Conservation (phyloP, 2,888 invertebrate species). For the Melipona bicolor region DNA sequence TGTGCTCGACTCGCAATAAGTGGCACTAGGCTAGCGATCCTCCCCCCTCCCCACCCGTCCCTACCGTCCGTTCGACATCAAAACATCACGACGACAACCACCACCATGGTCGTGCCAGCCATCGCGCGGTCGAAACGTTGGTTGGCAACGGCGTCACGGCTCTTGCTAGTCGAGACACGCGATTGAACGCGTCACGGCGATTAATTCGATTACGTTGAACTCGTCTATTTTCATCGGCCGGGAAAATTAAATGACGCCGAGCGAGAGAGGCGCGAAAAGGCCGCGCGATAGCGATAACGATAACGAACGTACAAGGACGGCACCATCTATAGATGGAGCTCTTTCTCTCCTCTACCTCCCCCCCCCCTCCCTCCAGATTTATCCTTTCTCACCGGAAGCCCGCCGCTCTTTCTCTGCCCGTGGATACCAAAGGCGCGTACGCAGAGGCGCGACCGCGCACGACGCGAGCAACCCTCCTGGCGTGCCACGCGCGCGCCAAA, state of each 20-base stretch:
- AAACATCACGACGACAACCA: not conserved
- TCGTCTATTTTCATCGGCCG: constrained; percentile 24
- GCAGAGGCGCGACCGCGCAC: not conserved
- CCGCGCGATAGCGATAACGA: constrained; percentile 29
- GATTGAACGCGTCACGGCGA: constrained; percentile 31
- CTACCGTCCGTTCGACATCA: not conserved
- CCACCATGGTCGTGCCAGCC: not conserved
- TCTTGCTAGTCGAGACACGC: not conserved
- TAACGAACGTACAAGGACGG: constrained; percentile 43
- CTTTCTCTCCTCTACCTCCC: not conserved
- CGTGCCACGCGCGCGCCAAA: constrained; percentile 52
- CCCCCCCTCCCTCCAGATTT: too few relatives aligned
- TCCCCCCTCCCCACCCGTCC: too few relatives aligned
- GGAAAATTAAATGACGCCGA: constrained; percentile 1
- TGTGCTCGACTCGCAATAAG: constrained; percentile 16
- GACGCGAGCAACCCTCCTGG: constrained; percentile 28
- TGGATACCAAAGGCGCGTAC: not conserved
- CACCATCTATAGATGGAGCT: constrained; percentile 12
- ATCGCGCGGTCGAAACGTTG: constrained; percentile 12
- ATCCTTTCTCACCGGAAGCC: constrained; percentile 10
- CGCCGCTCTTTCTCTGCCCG: not conserved
- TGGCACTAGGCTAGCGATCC: not conserved
- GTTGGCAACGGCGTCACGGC: not conserved
- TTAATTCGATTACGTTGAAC: constrained; percentile 38
- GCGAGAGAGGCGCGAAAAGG: constrained; percentile 4